A percentile compares a stretch with the other conserved stretches of the same genome.
Evolutionary conservation across 2,888 invertebrate species (phyloP).

Genomic region (Eumacrocentrus americanus): DNA sequence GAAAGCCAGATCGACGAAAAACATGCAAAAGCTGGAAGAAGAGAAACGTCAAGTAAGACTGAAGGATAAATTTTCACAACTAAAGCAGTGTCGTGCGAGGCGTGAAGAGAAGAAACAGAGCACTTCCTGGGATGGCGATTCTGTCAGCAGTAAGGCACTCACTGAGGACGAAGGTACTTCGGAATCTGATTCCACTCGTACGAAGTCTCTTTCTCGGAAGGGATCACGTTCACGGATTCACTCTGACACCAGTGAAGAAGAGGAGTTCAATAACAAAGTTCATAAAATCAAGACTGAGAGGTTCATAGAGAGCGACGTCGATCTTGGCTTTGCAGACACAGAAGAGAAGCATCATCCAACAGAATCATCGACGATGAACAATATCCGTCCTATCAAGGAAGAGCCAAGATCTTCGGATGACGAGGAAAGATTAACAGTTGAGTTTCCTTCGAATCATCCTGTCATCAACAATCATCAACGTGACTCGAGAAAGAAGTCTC

Average conservation of each 20-base stretch:
- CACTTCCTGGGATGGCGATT: slow-evolving; percentile 87
- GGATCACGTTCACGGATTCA: slow-evolving; percentile 76
- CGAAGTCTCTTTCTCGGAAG: slow-evolving; percentile 69
- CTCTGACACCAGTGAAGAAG: slow-evolving; percentile 78
- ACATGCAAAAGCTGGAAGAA: slow-evolving; percentile 90
- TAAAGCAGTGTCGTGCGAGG: slow-evolving; percentile 87
- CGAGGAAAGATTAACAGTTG: slow-evolving; percentile 50
- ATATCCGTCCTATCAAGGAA: slow-evolving; percentile 50
- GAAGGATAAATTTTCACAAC: slow-evolving; percentile 86
- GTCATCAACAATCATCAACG: slow-evolving; percentile 56
- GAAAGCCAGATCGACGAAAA: slow-evolving; percentile 90
- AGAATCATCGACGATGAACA: slow-evolving; percentile 46
- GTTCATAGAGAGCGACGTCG: slow-evolving; percentile 68
- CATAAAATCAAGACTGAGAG: slow-evolving; percentile 68
- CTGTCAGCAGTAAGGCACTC: slow-evolving; percentile 64
- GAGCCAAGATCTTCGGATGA: slow-evolving; percentile 58
- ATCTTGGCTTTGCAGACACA: slow-evolving; percentile 62
- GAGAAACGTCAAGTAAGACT: slow-evolving; percentile 78
- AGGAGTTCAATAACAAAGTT: slow-evolving; percentile 66
- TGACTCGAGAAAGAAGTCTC: slow-evolving; percentile 71
- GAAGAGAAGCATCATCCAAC: slow-evolving; percentile 56
- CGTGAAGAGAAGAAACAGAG: slow-evolving; percentile 89
- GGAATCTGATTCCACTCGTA: slow-evolving; percentile 61
- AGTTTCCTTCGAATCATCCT: slow-evolving; percentile 46
- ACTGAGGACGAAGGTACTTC: slow-evolving; percentile 60